Conservation (phyloP, 2,113 vertebrate genomes). For the Leiothrix lutea region DNA sequence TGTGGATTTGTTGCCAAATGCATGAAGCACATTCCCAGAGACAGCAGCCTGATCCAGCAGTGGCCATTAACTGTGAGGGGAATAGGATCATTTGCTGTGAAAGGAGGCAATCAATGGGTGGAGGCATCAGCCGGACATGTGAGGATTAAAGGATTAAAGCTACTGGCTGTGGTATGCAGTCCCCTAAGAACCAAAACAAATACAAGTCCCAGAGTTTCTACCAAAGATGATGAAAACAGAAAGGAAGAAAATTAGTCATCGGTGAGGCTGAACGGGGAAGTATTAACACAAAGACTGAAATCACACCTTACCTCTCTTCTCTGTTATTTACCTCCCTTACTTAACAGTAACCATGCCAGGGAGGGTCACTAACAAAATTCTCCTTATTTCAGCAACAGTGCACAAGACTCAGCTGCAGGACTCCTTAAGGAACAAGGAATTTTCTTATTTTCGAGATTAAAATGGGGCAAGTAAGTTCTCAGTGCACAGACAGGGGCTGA, state of each 20-base stretch:
- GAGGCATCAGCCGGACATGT: background rate
- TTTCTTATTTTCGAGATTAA: background rate
- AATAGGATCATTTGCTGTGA: background rate
- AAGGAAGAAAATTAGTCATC: background rate
- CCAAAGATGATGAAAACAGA: background rate
- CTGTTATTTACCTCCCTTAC: background rate
- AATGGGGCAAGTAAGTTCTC: background rate
- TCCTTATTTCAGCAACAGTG: background rate
- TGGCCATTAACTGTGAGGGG: background rate
- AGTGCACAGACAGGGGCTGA: background rate
- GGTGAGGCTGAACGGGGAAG: background rate
- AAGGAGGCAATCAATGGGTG: background rate
- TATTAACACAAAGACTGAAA: background rate
- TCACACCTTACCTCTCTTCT: background rate
- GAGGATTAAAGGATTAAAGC: slow-evolving; percentile 25
- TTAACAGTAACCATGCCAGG: background rate
- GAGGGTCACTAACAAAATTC: background rate
- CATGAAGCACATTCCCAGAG: background rate
- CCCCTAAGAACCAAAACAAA: background rate
- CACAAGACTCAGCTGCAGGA: background rate
- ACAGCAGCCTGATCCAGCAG: slow-evolving; percentile 15
- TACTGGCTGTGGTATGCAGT: background rate
- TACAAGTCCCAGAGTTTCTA: background rate
- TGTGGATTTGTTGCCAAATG: slow-evolving; percentile 18
- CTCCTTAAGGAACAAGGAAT: background rate